These are phyloP conservation scores for Brachionus plicatilis DNA, from an alignment of 1,140 invertebrate genomes.

Conservation along the genomic window DNA sequence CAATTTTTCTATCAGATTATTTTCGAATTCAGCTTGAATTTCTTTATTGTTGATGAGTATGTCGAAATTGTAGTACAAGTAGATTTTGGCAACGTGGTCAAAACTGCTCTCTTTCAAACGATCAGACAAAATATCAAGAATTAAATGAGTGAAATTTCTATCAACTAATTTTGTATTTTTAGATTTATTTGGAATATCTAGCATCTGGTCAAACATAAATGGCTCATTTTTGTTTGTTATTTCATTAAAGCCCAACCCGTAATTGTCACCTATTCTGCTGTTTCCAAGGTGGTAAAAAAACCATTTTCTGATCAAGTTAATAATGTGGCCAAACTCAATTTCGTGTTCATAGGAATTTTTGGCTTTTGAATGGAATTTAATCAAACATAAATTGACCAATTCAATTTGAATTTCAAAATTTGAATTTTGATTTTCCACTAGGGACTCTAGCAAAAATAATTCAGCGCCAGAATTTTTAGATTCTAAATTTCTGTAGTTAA, in stretches of 20 bases:
- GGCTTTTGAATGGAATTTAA: neutral
- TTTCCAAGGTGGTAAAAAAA: neutral
- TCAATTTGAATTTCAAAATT: neutral
- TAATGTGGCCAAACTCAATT: neutral
- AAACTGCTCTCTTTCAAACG: neutral
- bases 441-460: neutral
- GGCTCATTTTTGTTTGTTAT: neutral
- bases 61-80: neutral
- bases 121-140: neutral
- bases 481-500: neutral
- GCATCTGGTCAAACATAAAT: neutral
- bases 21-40: neutral
- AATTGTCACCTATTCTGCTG: neutral
- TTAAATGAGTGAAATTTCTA: neutral
- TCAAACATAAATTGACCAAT: neutral
- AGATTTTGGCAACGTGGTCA: neutral
- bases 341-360: neutral
- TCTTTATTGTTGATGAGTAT: neutral
- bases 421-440: neutral
- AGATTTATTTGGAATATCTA: neutral
- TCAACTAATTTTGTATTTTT: neutral
- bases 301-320: neutral
- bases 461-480: neutral
- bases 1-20: neutral
- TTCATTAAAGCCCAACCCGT: neutral